A percentile compares a stretch with the other conserved stretches of the same genome.
Conservation (phyloP, 2,113 vertebrate genomes). For the Ammodytes marinus region DNA sequence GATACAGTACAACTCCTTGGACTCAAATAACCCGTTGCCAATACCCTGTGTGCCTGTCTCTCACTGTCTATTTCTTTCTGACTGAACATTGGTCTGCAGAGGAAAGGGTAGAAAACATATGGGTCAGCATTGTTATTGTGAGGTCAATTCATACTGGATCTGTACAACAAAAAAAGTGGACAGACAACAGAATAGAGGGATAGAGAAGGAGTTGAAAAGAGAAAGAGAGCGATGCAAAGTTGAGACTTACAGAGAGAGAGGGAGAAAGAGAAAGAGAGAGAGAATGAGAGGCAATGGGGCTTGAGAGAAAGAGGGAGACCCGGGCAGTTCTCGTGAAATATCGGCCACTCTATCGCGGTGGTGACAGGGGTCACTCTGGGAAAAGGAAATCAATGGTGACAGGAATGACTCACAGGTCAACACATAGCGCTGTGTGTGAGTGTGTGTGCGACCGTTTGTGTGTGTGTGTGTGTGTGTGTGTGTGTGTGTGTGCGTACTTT, state of each 20-base stretch:
- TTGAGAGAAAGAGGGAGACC: constrained; percentile 41
- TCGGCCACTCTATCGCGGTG: constrained; percentile 79
- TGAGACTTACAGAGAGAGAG: constrained; percentile 2
- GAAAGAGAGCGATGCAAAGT: background rate
- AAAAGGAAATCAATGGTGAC: constrained; percentile 88
- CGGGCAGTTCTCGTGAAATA: constrained; percentile 78
- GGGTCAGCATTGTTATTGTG: constrained; percentile 12
- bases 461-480: constrained; percentile 22
- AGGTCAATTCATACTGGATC: constrained; percentile 29
- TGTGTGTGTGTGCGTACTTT: constrained; percentile 34
- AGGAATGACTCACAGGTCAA: constrained; percentile 88
- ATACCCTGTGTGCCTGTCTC: constrained; percentile 31
- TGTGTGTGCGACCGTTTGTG: background rate
- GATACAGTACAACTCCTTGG: constrained; percentile 36
- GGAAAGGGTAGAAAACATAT: constrained; percentile 14
- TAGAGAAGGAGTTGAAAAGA: background rate
- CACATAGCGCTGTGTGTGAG: constrained; percentile 50
- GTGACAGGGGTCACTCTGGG: constrained; percentile 86
- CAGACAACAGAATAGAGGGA: background rate
- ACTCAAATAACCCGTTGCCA: constrained; percentile 40
- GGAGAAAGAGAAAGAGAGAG: constrained; percentile 1
- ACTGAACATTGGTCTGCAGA: constrained; percentile 35
- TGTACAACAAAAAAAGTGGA: constrained; percentile 17
- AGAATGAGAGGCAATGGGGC: background rate
- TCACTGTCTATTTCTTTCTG: constrained; percentile 19